A percentile compares a stretch with the other conserved stretches of the same genome.
Evolutionary conservation across 2,797 vertebrate genomes (phyloP).

Genomic region (Enoplosus armatus): DNA sequence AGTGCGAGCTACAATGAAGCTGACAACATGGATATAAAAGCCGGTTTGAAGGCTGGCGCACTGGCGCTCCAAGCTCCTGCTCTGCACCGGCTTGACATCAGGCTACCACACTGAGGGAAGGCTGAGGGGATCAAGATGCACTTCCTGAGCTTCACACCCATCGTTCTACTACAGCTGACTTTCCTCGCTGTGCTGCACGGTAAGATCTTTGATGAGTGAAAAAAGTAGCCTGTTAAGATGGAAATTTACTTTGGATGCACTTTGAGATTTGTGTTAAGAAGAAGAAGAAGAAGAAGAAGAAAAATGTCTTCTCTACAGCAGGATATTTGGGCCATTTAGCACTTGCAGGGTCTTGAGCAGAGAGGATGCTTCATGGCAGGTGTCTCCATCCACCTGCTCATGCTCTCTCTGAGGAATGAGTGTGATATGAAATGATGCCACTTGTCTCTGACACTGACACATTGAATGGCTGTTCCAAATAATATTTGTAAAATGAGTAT

Average conservation of each 20-base stretch:
- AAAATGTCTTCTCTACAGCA: no score
- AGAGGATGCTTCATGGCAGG: conserved; percentile 39
- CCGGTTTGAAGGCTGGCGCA: conserved; percentile 38
- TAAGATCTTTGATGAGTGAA: conserved; percentile 47
- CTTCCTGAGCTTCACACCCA: conserved; percentile 30
- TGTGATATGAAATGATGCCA: neutral
- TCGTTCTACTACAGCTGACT: conserved; percentile 57
- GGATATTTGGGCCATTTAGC: neutral
- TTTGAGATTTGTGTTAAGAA: neutral
- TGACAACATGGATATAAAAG: conserved; percentile 82
- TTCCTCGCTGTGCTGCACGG: conserved; percentile 61
- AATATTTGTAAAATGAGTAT: neutral
- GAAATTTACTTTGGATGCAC: conserved; percentile 8
- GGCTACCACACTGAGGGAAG: neutral
- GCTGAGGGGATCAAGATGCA: conserved; percentile 58
- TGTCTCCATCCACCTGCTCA: conserved; percentile 40
- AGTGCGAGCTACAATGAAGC: conserved; percentile 63
- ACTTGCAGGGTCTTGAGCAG: neutral
- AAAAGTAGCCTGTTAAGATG: neutral
- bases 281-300: neutral
- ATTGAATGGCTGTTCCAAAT: neutral
- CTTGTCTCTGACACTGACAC: neutral
- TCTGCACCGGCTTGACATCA: conserved; percentile 30
- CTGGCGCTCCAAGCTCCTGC: conserved; percentile 37
- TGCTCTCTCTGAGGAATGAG: neutral